Conservation (phyloP, 2,113 vertebrate genomes). For the Hypocryptadius cinnamomeus region DNA sequence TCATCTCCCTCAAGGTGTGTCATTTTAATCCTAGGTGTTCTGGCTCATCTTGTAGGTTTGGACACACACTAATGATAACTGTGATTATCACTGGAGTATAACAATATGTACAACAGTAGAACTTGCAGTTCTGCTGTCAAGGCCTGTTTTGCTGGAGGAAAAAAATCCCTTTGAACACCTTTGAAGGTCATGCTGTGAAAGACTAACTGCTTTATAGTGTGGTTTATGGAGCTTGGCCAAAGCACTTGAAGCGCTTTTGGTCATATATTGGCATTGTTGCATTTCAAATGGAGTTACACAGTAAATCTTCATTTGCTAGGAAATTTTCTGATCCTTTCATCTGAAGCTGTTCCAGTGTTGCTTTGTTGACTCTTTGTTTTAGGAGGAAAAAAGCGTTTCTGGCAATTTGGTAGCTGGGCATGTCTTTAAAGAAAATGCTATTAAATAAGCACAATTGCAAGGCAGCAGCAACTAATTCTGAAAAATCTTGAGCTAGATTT, state of each 20-base stretch:
- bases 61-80: not conserved
- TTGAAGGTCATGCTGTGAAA: slow-evolving; percentile 7
- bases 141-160: not conserved
- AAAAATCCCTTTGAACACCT: slow-evolving; percentile 8
- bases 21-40: slow-evolving; percentile 15
- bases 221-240: slow-evolving; percentile 44
- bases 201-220: not conserved
- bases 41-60: not conserved
- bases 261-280: not conserved
- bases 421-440: not conserved
- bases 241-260: not conserved
- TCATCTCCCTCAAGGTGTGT: not conserved
- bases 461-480: not conserved
- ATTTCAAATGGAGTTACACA: not conserved
- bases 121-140: slow-evolving; percentile 12
- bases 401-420: not conserved
- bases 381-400: not conserved
- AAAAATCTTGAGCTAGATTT: not conserved
- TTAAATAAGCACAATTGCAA: not conserved
- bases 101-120: not conserved
- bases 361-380: not conserved
- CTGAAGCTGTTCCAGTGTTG: not conserved
- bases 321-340: not conserved
- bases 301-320: not conserved
- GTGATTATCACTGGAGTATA: not conserved